These are phyloP conservation scores for Dromas ardeola DNA, from an alignment of 2,113 vertebrate species.

Conservation along the genomic window DNA sequence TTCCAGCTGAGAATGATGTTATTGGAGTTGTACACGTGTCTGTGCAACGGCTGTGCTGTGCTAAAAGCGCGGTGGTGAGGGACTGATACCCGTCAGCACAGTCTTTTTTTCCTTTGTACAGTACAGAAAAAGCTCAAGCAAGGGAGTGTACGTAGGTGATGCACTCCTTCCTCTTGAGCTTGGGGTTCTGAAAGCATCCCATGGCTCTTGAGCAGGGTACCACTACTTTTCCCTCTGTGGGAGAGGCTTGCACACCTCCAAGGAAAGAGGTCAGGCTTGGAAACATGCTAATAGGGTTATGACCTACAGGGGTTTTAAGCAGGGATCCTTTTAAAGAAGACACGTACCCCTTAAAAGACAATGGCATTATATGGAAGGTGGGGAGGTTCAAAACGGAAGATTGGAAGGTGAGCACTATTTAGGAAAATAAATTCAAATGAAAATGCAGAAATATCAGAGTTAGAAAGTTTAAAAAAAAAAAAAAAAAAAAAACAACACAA, in stretches of 20 bases:
- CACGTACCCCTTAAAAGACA: not conserved
- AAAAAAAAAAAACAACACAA: not conserved
- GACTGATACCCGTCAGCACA: not conserved
- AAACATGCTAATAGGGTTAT: not conserved
- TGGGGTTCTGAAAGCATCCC: not conserved
- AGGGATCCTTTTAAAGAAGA: not conserved
- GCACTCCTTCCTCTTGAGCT: not conserved
- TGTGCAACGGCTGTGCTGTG: not conserved
- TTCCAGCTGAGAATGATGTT: constrained; percentile 10
- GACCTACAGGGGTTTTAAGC: not conserved
- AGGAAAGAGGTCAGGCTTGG: not conserved
- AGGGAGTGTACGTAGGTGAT: not conserved
- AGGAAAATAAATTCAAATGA: not conserved
- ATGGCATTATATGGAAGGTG: not conserved
- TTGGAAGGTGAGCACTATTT: not conserved
- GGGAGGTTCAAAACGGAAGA: not conserved
- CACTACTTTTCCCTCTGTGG: fast-evolving
- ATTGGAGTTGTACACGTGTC: not conserved
- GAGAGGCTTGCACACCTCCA: not conserved
- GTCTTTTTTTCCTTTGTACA: not conserved
- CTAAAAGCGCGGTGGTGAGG: not conserved
- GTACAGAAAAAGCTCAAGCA: not conserved
- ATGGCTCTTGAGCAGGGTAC: not conserved
- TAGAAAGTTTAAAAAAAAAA: not conserved
- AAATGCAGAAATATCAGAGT: not conserved